Base-by-base conservation (phyloP, 2,888 invertebrate species). In the Meghimatium bilineatum region DNA sequence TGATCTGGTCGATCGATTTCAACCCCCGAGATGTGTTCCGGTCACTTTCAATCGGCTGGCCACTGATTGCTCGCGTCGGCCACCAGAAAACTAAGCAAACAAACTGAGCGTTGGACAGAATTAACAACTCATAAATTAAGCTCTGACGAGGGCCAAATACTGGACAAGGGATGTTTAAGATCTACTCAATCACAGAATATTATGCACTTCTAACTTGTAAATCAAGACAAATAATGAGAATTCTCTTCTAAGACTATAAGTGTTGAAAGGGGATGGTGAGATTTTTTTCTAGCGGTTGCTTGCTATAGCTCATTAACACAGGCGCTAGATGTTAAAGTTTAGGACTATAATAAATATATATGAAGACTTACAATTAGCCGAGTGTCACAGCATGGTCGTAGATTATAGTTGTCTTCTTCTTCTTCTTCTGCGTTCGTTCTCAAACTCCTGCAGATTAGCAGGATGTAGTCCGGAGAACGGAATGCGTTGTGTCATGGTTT, bases 11-110 rank as follows among this genome's bases (percentile, higher is more conserved):
- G 72, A 44, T 63, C 81, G 81, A 71, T 81, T n/a, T 32, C 38
- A 38, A 72, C 74, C 52, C 26, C 29, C 8, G 74, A 71, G 26
- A n/a, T 72, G 74, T 63, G 80, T 74, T 72, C 81, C 81, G 81
- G 81, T 81, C 81, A 81, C 81, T 81, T 81, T 81, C 81, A 74
- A 81, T 56, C 74, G 81, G 69, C 44, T 44, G 81, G 69, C 44
- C 81, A 74, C 56, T 81, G 81, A 81, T 81, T 81, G 74, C 81
- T 81, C 74, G 29, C 63, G 63, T 38, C 74, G 36, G 63, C 44
- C 29, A 36, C 74, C 29, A 38, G 60, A 74, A 60, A 44, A 32
- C 72, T 81, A 74, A 74, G 74, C 81, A 81, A 81, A 81, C 81
- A 81, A 52, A 23, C 63, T 23, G 80, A 52, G n/a, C 80, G 56